Base-by-base conservation (phyloP, 2,113 vertebrate genomes). In the Campylorhamphus procurvoides region DNA sequence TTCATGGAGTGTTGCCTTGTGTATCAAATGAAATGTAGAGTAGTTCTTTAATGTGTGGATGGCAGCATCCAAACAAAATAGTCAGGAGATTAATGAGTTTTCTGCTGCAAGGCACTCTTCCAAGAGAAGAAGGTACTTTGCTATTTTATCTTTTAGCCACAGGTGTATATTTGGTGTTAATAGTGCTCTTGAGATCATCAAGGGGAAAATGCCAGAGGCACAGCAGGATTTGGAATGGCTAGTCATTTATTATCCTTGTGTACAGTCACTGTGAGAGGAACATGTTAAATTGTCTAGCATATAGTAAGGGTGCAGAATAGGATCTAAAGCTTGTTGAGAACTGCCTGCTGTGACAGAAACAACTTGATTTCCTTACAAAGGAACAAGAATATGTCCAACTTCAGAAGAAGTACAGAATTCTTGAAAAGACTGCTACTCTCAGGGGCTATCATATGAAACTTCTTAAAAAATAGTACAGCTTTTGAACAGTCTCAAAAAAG, bases 161-260 rank as follows among this genome's bases (percentile, higher is more conserved):
- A 96, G 94, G 92, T 95, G 92, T 92, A 81, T 95, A 90, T 94
- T 96, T 95, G 94, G 93, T 88, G 92, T 91, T 97, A 95, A 94
- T 90, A 97, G 75, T 84, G 92, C 93, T 93, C 93, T 90, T 78
- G 95, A 96, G 90, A 95, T 96, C 87, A 96, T 95, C 82, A 80
- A 80, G 82, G 77, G 83, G 85, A 78, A 94, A 96, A 95, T 89
- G 87, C 93, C 84, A 90, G 90, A 90, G 90, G 85, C 94, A 64
- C 9, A 8, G 92, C 79, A 94, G 90, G 93, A 84, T 96, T 96
- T 97, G 94, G 87, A 95, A 94, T 84, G 94, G 75, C 73, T 96
- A 60, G 82, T 93, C 87, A 75, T 94, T 96, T 97, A 80, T 93
- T 95, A 95, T 95, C 66, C 83, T 27, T 23, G 17, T 71, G 56